Evolutionary conservation across 2,797 vertebrate genomes (phyloP), one percentile per base, ranked within the genome.

Genomic region (Dallia pectoralis): DNA sequence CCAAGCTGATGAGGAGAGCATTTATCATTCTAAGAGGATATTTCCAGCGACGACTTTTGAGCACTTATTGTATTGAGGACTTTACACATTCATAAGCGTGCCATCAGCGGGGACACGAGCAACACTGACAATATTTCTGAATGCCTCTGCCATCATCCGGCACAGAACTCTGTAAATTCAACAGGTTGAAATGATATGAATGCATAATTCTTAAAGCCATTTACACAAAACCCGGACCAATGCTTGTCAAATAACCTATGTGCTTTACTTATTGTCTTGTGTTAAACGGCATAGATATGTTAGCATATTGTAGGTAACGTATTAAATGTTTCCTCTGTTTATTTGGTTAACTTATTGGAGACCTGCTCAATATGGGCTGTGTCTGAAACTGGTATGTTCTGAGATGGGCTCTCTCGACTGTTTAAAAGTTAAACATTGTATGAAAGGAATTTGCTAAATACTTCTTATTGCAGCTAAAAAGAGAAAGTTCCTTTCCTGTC

Each of bases 211-310:
- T 61, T 9, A 59, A 16, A 63, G 29, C 4, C 16, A 19, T 64
- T 64, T 16, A 64, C 29, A 16, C 62, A 16, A 64, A 64, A 64
- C 29, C 30, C 16, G 32, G 29, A 30, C 62, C 29, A 19, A 29
- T 16, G 32, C 16, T 64, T 18, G 16, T 64, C 62, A 64, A 64
- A 63, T 63, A 63, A 19, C 27, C 15, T 16, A 0, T 9, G 19
- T 64, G 62, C 53, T 59, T 25, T 59, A 59, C 22, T 64, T 18
- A 64, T 64, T n/a, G 18, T 63, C 62, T 32, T 64, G 62, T 63
- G 62, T 5, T 14, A 63, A 59, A 16, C 30, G 27, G 61, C 8
- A 30, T 63, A 14, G 8, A 63, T 29, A 63, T 29, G 5, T 30
- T 29, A 29, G 25, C 12, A 18, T 15, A 64, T 59, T 51, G 1